Base-by-base conservation (phyloP, 1,140 invertebrate species). In the Aphelinus atriplicis region DNA sequence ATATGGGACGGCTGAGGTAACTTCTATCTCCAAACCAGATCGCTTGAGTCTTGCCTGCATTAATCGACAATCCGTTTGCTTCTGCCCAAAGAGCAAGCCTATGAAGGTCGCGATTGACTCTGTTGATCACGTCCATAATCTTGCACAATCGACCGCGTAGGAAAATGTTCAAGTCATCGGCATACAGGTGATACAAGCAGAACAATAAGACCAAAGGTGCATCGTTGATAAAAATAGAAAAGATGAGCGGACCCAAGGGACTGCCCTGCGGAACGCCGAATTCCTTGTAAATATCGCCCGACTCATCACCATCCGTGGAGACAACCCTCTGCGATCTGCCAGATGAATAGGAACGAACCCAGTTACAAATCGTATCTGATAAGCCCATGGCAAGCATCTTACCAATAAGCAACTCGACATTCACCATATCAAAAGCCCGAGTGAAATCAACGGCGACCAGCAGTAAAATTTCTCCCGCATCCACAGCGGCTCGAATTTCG, bases 361-460 rank as follows among this genome's bases (percentile, higher is more conserved):
- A n/a, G n/a, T n/a, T n/a, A n/a, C 72, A 69, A 0, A 48, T 58
- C 1, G n/a, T 1, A 5, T 63, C 50, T 0, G 65, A 72, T 7
- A 73, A 75, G 45, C 60, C 72, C 2, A 68, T 7, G 5, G 48
- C 6, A 1, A n/a, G 0, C 1, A 80, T 47, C 60, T 73, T 73
- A 0, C 3, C 1, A 1, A 77, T 7, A 3, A 79, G 51, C 1
- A 78, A 56, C 3, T 69, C 62, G 50, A 78, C 67, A 67, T 81
- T 72, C 2, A 80, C 79, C 2, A 78, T 42, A 66, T 80, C 77
- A 62, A 86, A 85, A 1, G 81, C 83, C 55, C 81, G 79, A 0
- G 77, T 77, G 55, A 81, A 82, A 73, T 85, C 82, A 7, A 85
- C 71, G n/a, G 84, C 69, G 1, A 84, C 78, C 42, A 86, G 7